Base-by-base conservation (phyloP, 1,140 invertebrate genomes). In the Globodera rostochiensis region DNA sequence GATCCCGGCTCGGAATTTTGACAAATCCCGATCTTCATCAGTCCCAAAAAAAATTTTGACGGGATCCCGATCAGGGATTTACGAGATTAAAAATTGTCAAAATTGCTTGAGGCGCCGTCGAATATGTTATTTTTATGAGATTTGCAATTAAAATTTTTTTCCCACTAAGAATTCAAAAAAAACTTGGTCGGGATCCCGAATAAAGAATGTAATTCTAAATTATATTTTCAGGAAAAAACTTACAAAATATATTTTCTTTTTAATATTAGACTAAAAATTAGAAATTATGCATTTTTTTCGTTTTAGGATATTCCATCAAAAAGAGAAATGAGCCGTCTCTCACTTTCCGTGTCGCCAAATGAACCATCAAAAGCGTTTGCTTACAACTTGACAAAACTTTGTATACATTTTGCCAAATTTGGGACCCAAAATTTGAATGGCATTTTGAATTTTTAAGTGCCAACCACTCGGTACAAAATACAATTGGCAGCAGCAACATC, bases 401-500 rank as follows among this genome's bases (percentile, higher is more conserved):
- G 73, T 53, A 73, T 45, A 25, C 21, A 70, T 53, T 77, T 70
- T 67, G 45, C 75, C 57, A 57, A 77, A 66, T 64, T 64, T 64
- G 15, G 19, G 47, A 47, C 36, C 50, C 9, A 77, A 67, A 11
- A 66, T 66, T 1, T 57, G 46, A 74, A 77, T 21, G 19, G 47
- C 19, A 79, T 74, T 79, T 79, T 46, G 21, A 53, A 79, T 11
- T 47, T 70, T 83, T 80, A 57, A 82, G 86, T 66, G 45, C 82
- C 88, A 1, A 67, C 74, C 53, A 88, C 87, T 11, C 50, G 64
- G 13, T 89, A 89, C 69, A 81, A 84, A 75, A 77, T 89, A 47
- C 80, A 81, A 70, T 49, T 89, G 13, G 82, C 89, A 11, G 88
- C 86, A 1, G 79, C 84, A 7, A 90, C 88, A 7, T 13, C 25